A percentile compares a stretch with the other conserved stretches of the same genome.
Conservation (phyloP, 2,888 invertebrate genomes). For the Smittia sp. region DNA sequence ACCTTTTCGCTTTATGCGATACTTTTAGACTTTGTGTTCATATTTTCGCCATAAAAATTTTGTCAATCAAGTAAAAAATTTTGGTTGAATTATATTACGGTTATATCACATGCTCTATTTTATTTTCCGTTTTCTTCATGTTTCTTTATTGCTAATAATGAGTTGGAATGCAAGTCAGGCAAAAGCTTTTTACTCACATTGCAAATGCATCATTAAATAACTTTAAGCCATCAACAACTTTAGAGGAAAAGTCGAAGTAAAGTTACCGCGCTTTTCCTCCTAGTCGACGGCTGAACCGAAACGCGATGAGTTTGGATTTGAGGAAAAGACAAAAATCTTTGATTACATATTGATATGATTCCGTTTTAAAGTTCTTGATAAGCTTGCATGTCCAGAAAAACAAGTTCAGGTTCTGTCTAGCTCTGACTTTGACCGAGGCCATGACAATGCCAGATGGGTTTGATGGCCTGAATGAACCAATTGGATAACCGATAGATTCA, state of each 20-base stretch:
- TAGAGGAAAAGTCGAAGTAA: background rate
- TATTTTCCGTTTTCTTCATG: background rate
- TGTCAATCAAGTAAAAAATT: constrained; percentile 23
- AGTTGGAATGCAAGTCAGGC: background rate
- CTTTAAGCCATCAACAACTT: background rate
- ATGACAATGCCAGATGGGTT: too few relatives aligned
- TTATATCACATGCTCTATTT: constrained; percentile 32
- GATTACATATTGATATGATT: background rate
- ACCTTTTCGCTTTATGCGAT: background rate
- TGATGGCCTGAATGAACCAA: too few relatives aligned
- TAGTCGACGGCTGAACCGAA: background rate
- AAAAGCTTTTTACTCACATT: background rate
- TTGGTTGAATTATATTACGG: background rate
- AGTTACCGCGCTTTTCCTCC: background rate
- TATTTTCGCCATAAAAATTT: background rate
- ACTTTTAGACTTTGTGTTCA: background rate
- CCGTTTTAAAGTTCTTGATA: background rate
- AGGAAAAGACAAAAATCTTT: background rate
- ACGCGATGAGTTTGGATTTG: background rate
- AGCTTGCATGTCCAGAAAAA: background rate
- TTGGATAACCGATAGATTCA: too few relatives aligned
- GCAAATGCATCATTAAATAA: background rate
- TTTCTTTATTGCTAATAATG: constrained; percentile 22
- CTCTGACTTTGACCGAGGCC: too few relatives aligned
- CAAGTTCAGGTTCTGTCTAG: too few relatives aligned